Percentiles rank a stretch among this genome's conserved stretches.
Evolutionary conservation across 1,140 invertebrate genomes (phyloP).

Genomic region (Rhopalosiphum maidis): DNA sequence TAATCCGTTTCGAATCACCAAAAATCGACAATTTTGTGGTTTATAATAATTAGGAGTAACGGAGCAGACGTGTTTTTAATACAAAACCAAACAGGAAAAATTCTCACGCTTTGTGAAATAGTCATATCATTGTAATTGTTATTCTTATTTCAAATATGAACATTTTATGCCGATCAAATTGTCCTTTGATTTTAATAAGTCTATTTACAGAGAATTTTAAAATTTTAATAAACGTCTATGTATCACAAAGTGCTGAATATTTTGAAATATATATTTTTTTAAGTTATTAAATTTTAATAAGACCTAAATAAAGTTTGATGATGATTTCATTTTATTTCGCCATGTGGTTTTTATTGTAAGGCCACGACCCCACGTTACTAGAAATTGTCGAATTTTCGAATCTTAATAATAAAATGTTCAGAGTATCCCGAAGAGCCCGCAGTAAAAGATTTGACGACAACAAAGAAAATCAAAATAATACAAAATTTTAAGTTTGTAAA

Average conservation of each 20-base stretch:
- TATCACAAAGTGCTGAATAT: background rate
- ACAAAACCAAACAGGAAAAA: background rate
- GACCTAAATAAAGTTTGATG: background rate
- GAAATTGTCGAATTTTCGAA: too few relatives aligned
- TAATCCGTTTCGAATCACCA: background rate
- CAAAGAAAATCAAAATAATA: too few relatives aligned
- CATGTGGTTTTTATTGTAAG: too few relatives aligned
- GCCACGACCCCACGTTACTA: too few relatives aligned
- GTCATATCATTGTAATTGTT: background rate
- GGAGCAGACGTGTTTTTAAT: background rate
- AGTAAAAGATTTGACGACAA: too few relatives aligned
- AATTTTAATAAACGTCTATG: background rate
- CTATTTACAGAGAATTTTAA: background rate
- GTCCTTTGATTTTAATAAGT: background rate
- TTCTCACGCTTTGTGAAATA: background rate
- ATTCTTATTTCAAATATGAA: background rate
- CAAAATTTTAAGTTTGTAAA: too few relatives aligned
- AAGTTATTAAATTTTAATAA: background rate
- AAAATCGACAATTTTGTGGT: background rate
- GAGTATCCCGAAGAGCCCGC: too few relatives aligned
- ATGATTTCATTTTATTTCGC: too few relatives aligned
- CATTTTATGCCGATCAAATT: rapidly evolving
- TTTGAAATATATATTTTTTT: background rate
- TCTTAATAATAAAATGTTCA: too few relatives aligned
- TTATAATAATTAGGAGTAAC: background rate